Conservation (phyloP, 2,797 vertebrate genomes). For the Aeoliscus strigatus region DNA sequence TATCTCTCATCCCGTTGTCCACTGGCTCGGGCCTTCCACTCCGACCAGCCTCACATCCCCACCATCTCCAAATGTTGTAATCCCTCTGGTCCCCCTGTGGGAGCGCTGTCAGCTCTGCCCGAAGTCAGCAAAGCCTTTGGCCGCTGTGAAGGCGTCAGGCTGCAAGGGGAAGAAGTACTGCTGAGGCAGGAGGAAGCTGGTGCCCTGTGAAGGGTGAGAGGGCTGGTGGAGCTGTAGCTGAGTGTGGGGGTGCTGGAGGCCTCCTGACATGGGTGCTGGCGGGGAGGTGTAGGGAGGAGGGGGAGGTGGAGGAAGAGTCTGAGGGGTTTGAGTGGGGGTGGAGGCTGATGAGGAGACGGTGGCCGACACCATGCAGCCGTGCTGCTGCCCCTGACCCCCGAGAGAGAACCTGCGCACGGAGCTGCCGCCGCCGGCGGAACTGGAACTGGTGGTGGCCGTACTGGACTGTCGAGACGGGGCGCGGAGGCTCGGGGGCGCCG, state of each 20-base stretch:
- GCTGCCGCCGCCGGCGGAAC: slow-evolving; percentile 85
- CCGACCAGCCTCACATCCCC: slow-evolving; percentile 14
- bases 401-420: slow-evolving; percentile 86
- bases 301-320: slow-evolving; percentile 73
- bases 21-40: no score
- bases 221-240: slow-evolving; percentile 69
- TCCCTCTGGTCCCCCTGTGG: slow-evolving; percentile 9
- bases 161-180: slow-evolving; percentile 90
- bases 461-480: slow-evolving; percentile 96
- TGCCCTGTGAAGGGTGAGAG: slow-evolving; percentile 59
- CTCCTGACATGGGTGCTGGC: slow-evolving; percentile 63
- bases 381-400: slow-evolving; percentile 64
- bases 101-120: slow-evolving; percentile 79
- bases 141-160: slow-evolving; percentile 77
- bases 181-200: slow-evolving; percentile 84
- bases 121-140: slow-evolving; percentile 87
- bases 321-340: slow-evolving; percentile 68
- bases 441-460: slow-evolving; percentile 94
- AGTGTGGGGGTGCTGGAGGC: slow-evolving; percentile 61
- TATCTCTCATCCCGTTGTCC: slow-evolving; percentile 8
- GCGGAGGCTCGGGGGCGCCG: slow-evolving; percentile 84
- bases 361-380: slow-evolving; percentile 74
- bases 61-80: slow-evolving; percentile 16
- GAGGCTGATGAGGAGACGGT: slow-evolving; percentile 77
- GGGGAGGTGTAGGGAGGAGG: slow-evolving; percentile 74